Evolutionary conservation across 2,888 invertebrate genomes (phyloP), one percentile per base, ranked within the genome.

Genomic region (Schrankia costaestrigalis): DNA sequence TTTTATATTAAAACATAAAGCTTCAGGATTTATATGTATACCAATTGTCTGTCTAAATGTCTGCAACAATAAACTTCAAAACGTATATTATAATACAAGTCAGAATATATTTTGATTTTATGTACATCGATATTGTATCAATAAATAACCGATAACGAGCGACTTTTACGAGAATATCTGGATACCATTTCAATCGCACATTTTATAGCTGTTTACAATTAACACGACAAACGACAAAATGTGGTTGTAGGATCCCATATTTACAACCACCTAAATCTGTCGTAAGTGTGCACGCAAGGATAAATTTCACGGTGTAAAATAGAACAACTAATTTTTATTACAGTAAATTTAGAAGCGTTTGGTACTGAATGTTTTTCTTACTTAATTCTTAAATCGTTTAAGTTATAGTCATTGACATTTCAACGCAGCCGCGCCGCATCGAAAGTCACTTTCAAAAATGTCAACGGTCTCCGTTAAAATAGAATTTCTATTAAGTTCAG

Each of bases 131-230:
- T 52, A 40, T 46, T 41, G 45, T 41, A 47, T 45, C 57, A 46
- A 55, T 59, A 56, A 51, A 56, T 51, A 50, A 56, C 38, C 26
- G 37, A 44, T 55, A 46, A 55, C 53, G 52, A 54, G 41, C 52
- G 49, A 47, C 47, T 63, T 68, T 69, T 56, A 68, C 64, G 68
- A 68, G 60, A 47, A 56, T 61, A 62, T 65, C 46, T 63, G 50
- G 55, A 54, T 49, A 46, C 35, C 43, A 46, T 44, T 51, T 55
- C 53, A 45, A 61, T 57, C 41, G 38, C 49, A 36, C 56, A 53
- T 56, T 67, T 72, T 63, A 68, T 60, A 46, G 57, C 44, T 65
- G 60, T 71, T 68, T 64, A 67, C 58, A 56, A 61, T 62, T 58
- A 54, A 54, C 43, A 42, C 51, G 67, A 70, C 71, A 70, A 63